Percentiles rank a stretch among this genome's conserved stretches.
These are phyloP conservation scores for Meta bourneti DNA, from an alignment of 2,888 invertebrate genomes.

Conservation along the genomic window DNA sequence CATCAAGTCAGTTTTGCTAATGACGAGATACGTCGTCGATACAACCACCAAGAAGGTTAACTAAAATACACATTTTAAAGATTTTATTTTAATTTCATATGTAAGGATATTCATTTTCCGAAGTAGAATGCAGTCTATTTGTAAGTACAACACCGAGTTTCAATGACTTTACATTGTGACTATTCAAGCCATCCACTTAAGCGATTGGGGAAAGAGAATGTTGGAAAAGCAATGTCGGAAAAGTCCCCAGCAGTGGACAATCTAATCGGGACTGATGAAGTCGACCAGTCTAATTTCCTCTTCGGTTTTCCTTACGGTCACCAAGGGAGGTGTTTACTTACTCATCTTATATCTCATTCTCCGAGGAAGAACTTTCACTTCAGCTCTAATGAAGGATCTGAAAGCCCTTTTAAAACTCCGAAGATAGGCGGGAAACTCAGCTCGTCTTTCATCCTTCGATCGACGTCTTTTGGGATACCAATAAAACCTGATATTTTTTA, in stretches of 20 bases:
- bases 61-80: too few species aligned
- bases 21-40: too few species aligned
- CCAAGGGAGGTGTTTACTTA: slow-evolving; percentile 27
- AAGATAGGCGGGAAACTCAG: neutral
- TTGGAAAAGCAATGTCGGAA: neutral
- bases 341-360: neutral
- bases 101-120: too few species aligned
- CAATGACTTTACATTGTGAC: too few species aligned
- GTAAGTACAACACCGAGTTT: too few species aligned
- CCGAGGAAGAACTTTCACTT: neutral
- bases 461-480: neutral
- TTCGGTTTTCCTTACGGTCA: slow-evolving; percentile 7
- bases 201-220: too few species aligned
- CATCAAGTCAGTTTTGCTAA: too few species aligned
- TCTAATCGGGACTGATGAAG: slow-evolving; percentile 26
- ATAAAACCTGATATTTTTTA: neutral
- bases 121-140: too few species aligned
- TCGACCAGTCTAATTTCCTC: slow-evolving; percentile 14
- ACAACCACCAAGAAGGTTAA: too few species aligned
- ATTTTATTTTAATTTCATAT: too few species aligned
- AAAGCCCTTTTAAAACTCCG: neutral
- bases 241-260: neutral
- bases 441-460: neutral
- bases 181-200: too few species aligned
- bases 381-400: neutral